phyloP scores from a whole-genome alignment of 2,113 vertebrate species.

The Amphiprion percula region DNA sequence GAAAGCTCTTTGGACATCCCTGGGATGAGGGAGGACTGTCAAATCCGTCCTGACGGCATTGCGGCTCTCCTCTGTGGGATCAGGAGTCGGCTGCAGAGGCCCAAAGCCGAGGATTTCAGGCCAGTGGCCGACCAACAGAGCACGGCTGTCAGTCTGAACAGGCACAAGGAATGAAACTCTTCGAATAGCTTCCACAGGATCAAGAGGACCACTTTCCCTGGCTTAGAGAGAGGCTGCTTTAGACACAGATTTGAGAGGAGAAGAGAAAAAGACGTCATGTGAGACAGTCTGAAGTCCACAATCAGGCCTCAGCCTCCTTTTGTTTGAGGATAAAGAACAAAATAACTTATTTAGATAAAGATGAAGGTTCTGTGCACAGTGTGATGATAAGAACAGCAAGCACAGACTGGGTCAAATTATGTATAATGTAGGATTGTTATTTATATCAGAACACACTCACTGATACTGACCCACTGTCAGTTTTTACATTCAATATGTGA shows the following conservation, averaged over 20 bases:
- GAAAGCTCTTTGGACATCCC: slow-evolving; percentile 73
- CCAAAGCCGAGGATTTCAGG: slow-evolving; percentile 73
- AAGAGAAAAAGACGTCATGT: slow-evolving; percentile 40
- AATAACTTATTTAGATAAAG: slow-evolving; percentile 46
- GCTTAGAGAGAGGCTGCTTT: slow-evolving; percentile 56
- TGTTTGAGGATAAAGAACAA: slow-evolving; percentile 46
- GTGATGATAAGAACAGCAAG: background rate
- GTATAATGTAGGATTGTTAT: slow-evolving; percentile 26
- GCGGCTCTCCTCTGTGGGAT: slow-evolving; percentile 68
- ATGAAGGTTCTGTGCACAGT: slow-evolving; percentile 16
- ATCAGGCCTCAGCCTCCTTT: slow-evolving; percentile 26
- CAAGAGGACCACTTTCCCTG: slow-evolving; percentile 55
- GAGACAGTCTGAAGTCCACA: slow-evolving; percentile 51
- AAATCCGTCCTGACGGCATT: slow-evolving; percentile 68
- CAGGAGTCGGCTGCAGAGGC: slow-evolving; percentile 63
- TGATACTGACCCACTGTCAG: slow-evolving; percentile 50
- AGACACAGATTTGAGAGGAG: slow-evolving; percentile 48
- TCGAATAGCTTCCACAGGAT: slow-evolving; percentile 73
- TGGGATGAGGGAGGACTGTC: slow-evolving; percentile 62
- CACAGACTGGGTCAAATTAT: slow-evolving; percentile 26
- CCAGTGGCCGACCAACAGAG: slow-evolving; percentile 45
- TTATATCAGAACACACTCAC: slow-evolving; percentile 26
- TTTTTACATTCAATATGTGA: slow-evolving; percentile 40
- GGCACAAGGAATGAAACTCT: slow-evolving; percentile 41
- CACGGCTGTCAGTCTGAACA: slow-evolving; percentile 63